Evolutionary conservation across 2,888 invertebrate species (phyloP), one percentile per base, ranked within the genome.

Genomic region (Caenorhabditis angaria): DNA sequence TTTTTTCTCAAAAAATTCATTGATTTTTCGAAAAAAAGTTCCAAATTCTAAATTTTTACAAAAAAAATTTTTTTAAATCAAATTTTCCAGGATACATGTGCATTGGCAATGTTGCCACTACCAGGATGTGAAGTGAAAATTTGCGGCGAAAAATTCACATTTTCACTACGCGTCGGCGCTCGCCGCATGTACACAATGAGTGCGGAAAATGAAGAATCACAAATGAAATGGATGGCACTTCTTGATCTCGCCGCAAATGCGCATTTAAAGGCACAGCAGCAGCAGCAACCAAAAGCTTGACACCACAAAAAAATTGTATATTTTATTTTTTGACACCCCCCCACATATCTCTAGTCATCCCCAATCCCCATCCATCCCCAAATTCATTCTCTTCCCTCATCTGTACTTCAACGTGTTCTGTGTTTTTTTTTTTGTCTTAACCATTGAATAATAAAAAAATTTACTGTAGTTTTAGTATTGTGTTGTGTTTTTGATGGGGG

Each of bases 141-240:
- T 47, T 73, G 73, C 54, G 77, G 80, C 12, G 85, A 84, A 53
- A 80, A 79, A 58, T 70, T 75, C 65, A 77, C 81, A 20, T 84
- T 87, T 76, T 70, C 77, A 12, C 72, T 86, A n/a, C 77, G 82
- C 18, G 82, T 78, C 27, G 80, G 86, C 24, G 69, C 82, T 48
- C 75, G 83, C 1, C 70, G 86, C 12, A 67, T 76, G 66, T 86
- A 86, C 71, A 76, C 74, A 51, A 72, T 86, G 51, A 78, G 73
- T 6, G 81, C 76, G 8, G 69, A 73, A 18, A 75, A 82, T 60
- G 84, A 86, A 57, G 67, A 70, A 53, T 69, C 56, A n/a, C 80
- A 80, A 63, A 82, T 85, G 53, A 80, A 80, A 24, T 87, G 87
- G 87, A 76, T 86, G 80, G 87, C 87, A 18, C 81, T 84, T 20